Evolutionary conservation across 2,113 vertebrate genomes (phyloP).

Genomic region (Periophthalmus modestus): DNA sequence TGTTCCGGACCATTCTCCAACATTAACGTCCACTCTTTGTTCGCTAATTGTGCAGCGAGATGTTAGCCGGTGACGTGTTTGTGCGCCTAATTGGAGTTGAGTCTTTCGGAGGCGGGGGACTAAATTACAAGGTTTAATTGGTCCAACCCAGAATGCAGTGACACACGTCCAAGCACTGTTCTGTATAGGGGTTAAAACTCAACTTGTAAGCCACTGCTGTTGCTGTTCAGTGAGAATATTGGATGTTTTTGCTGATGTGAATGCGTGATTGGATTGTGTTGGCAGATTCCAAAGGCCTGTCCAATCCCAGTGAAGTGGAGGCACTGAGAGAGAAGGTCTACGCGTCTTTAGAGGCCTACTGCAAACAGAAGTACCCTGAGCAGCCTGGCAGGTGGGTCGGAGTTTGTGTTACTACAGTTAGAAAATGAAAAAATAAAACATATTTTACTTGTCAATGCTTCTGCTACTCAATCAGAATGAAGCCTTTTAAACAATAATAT

Average conservation of each 20-base stretch:
- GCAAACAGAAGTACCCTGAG: slow-evolving; percentile 98
- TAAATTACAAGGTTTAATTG: slow-evolving; percentile 55
- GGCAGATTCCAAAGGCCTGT: slow-evolving; percentile 95
- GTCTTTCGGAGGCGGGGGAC: slow-evolving; percentile 18
- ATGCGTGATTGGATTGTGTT: not conserved
- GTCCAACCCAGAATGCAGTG: slow-evolving; percentile 41
- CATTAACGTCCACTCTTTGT: slow-evolving; percentile 47
- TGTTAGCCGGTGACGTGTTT: slow-evolving; percentile 44
- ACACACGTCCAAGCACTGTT: slow-evolving; percentile 11
- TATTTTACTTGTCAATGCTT: no score
- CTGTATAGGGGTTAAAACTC: slow-evolving; percentile 44
- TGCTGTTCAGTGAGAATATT: not conserved
- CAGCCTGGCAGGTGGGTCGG: slow-evolving; percentile 90
- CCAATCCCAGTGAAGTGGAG: slow-evolving; percentile 94
- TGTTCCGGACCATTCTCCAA: slow-evolving; percentile 27
- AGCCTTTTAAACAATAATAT: no score
- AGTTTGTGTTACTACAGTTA: not conserved
- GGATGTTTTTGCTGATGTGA: not conserved
- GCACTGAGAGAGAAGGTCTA: slow-evolving; percentile 97
- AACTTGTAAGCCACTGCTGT: slow-evolving; percentile 14
- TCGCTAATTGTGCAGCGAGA: slow-evolving; percentile 25
- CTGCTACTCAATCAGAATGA: no score
- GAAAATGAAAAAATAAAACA: not conserved
- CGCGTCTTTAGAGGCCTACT: slow-evolving; percentile 95
- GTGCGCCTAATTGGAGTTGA: slow-evolving; percentile 34